Percentiles rank a stretch among this genome's conserved stretches.
phyloP scores from a whole-genome alignment of 2,797 vertebrate genomes.

The Arremon aurantiirostris region DNA sequence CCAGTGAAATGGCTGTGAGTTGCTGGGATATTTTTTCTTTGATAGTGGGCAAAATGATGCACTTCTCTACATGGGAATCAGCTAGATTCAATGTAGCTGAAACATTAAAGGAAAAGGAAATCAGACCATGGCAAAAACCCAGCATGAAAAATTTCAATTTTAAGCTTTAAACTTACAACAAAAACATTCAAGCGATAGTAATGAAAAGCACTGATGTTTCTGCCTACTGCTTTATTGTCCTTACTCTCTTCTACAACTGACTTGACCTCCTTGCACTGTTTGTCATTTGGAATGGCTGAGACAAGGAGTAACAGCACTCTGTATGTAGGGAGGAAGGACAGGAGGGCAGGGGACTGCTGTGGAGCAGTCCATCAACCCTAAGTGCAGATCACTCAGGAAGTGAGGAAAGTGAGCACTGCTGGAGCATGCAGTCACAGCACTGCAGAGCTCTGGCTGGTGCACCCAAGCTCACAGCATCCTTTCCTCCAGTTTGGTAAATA shows the following conservation, averaged over 20 bases:
- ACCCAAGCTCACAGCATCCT: background rate
- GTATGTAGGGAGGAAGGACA: background rate
- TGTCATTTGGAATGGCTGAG: background rate
- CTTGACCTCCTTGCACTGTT: background rate
- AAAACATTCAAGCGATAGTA: background rate
- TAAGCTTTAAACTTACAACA: background rate
- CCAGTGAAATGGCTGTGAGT: background rate
- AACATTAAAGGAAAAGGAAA: background rate
- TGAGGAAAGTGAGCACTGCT: background rate
- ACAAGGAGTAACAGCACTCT: rapidly evolving
- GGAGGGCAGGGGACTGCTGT: background rate
- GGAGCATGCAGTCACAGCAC: background rate
- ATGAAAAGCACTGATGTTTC: background rate
- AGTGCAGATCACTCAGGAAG: background rate
- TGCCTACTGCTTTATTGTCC: background rate
- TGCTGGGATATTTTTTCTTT: background rate
- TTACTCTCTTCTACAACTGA: background rate
- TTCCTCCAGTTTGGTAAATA: background rate
- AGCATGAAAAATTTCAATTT: background rate
- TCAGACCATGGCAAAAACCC: background rate
- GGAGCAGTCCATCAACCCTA: background rate
- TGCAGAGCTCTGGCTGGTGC: background rate
- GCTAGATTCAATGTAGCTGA: background rate
- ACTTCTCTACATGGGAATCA: background rate
- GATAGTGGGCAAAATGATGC: background rate